Percentiles rank a stretch among this genome's conserved stretches.
Conservation (phyloP, 2,888 invertebrate species). For the Stictocephala bisonia region DNA sequence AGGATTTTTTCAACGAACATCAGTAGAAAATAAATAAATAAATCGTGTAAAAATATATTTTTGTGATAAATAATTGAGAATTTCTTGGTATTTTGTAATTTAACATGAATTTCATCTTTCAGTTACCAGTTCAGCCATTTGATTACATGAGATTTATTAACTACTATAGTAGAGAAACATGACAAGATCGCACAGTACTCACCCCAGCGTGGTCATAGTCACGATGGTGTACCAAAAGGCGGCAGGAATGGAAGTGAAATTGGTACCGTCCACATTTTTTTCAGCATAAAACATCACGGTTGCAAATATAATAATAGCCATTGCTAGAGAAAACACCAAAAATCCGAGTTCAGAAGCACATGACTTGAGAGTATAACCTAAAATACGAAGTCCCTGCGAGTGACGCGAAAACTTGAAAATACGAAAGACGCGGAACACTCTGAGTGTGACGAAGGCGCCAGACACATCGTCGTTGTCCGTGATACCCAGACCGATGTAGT, state of each 20-base stretch:
- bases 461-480: slow-evolving; percentile 99
- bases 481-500: slow-evolving; percentile 97
- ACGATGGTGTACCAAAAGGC: slow-evolving; percentile 99
- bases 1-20: no score
- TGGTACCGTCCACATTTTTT: slow-evolving; percentile 96
- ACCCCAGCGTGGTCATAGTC: slow-evolving; percentile 99
- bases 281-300: slow-evolving; percentile 99
- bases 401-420: slow-evolving; percentile 99
- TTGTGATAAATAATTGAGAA: no score
- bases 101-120: no score
- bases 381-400: slow-evolving; percentile 97
- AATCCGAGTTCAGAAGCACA: slow-evolving; percentile 99
- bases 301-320: slow-evolving; percentile 99
- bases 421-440: slow-evolving; percentile 99
- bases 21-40: no score
- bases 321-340: slow-evolving; percentile 98
- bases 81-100: no score
- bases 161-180: not conserved
- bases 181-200: slow-evolving; percentile 67
- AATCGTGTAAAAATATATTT: no score
- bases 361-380: slow-evolving; percentile 99
- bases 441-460: slow-evolving; percentile 97
- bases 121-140: no score
- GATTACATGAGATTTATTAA: no score
- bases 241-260: slow-evolving; percentile 99